A percentile compares a stretch with the other conserved stretches of the same genome.
phyloP scores from a whole-genome alignment of 2,888 invertebrate genomes.

The Drosophila paucipuncta region DNA sequence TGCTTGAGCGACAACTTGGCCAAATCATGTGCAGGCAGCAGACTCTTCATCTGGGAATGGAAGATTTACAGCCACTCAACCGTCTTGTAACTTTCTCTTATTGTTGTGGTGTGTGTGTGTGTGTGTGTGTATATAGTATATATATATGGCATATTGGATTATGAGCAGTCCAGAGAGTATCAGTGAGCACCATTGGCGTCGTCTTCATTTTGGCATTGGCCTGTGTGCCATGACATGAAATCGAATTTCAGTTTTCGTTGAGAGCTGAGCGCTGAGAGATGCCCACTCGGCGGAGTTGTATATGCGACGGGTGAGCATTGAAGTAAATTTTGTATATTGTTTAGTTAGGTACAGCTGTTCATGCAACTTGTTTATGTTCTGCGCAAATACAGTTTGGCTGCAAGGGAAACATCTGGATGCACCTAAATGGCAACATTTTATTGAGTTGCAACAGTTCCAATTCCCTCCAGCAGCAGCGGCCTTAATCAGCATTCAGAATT shows the following conservation, averaged over 20 bases:
- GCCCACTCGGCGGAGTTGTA: slow-evolving; percentile 6
- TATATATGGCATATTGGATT: slow-evolving; percentile 34
- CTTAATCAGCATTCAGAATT: slow-evolving; percentile 24
- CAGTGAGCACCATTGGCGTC: slow-evolving; percentile 32
- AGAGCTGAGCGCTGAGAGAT: slow-evolving; percentile 42
- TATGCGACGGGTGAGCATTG: slow-evolving; percentile 35
- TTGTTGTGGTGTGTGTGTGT: slow-evolving; percentile 49
- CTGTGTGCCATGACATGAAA: slow-evolving; percentile 64
- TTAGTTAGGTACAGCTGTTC: slow-evolving; percentile 80
- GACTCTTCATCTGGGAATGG: slow-evolving; percentile 45
- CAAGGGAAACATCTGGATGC: slow-evolving; percentile 35
- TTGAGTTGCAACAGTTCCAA: slow-evolving; percentile 22
- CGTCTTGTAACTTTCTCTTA: slow-evolving; percentile 73
- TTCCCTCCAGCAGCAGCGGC: not conserved
- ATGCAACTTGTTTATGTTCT: slow-evolving; percentile 70
- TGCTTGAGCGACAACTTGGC: slow-evolving; percentile 79
- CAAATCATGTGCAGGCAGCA: slow-evolving; percentile 70
- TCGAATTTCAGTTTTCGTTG: slow-evolving; percentile 67
- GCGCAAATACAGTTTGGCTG: slow-evolving; percentile 63
- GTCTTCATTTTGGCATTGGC: slow-evolving; percentile 42
- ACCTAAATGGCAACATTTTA: slow-evolving; percentile 33
- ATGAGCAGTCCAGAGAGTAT: slow-evolving; percentile 56
- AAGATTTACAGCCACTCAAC: slow-evolving; percentile 47
- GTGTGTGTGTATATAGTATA: slow-evolving; percentile 10
- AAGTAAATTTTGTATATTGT: slow-evolving; percentile 73